These are phyloP conservation scores for Hermaeophaga mercurialis DNA, from an alignment of 2,888 invertebrate species.

Conservation along the genomic window DNA sequence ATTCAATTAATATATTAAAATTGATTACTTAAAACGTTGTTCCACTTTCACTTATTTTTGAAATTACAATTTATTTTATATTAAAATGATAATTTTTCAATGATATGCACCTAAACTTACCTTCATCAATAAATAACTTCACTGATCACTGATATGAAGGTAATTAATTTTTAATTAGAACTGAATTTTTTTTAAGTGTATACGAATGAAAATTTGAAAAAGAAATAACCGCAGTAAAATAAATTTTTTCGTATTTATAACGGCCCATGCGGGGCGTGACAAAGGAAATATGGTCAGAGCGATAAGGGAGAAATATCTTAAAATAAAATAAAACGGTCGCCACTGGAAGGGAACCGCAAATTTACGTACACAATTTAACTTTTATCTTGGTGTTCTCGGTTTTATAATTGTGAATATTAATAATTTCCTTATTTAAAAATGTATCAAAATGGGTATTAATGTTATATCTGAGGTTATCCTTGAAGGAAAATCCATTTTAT, in stretches of 20 bases:
- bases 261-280: conserved; percentile 32
- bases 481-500: too few relatives aligned
- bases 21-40: too few relatives aligned
- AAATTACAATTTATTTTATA: too few relatives aligned
- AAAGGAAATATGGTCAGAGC: conserved; percentile 35
- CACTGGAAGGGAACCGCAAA: conserved; percentile 23
- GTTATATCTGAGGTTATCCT: too few relatives aligned
- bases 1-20: too few relatives aligned
- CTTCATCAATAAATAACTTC: background rate
- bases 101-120: background rate
- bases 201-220: background rate
- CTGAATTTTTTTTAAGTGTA: too few relatives aligned
- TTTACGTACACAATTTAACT: conserved; percentile 6
- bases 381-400: conserved; percentile 12
- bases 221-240: conserved; percentile 15
- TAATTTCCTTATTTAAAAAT: background rate
- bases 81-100: too few relatives aligned
- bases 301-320: conserved; percentile 36
- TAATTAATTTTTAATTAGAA: too few relatives aligned
- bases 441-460: too few relatives aligned
- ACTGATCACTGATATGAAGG: too few relatives aligned
- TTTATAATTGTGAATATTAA: background rate
- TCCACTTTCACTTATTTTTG: too few relatives aligned
- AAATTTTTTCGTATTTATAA: conserved; percentile 34
- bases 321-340: conserved; percentile 13